A percentile compares a stretch with the other conserved stretches of the same genome.
phyloP scores from a whole-genome alignment of 2,113 vertebrate genomes.

The Ctenomys sociabilis region DNA sequence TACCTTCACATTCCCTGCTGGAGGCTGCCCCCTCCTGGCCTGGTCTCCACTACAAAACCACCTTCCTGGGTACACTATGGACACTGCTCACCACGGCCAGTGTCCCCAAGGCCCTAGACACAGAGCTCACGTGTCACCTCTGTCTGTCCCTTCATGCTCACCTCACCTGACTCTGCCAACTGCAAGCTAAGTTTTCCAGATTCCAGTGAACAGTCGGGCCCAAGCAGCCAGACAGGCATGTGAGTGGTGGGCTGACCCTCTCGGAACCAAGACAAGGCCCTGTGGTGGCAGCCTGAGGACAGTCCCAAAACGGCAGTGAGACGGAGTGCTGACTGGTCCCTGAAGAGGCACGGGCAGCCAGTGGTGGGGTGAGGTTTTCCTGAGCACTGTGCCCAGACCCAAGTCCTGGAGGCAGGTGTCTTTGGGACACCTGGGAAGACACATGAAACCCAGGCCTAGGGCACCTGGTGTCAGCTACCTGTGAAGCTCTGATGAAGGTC shows the following conservation, averaged over 20 bases:
- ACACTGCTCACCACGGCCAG: background rate
- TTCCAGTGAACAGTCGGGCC: background rate
- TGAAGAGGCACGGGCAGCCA: background rate
- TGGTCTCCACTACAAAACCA: background rate
- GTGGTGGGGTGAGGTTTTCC: background rate
- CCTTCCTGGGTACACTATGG: background rate
- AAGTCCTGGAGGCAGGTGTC: background rate
- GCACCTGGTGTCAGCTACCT: background rate
- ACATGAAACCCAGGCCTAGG: rapidly evolving
- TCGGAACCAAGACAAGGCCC: background rate
- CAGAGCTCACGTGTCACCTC: background rate
- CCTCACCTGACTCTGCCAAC: background rate
- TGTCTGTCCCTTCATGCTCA: background rate
- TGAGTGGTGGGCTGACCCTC: background rate
- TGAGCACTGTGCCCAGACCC: rapidly evolving
- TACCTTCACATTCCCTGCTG: background rate
- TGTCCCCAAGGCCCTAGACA: background rate
- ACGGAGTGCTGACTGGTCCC: background rate
- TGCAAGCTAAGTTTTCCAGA: background rate
- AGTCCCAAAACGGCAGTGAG: background rate
- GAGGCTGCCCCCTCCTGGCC: background rate
- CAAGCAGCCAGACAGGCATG: background rate
- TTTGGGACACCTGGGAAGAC: too few relatives aligned
- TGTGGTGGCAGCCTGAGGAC: background rate
- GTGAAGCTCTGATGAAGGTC: background rate